Base-by-base conservation (phyloP, 2,113 vertebrate species). In the Naja naja region DNA sequence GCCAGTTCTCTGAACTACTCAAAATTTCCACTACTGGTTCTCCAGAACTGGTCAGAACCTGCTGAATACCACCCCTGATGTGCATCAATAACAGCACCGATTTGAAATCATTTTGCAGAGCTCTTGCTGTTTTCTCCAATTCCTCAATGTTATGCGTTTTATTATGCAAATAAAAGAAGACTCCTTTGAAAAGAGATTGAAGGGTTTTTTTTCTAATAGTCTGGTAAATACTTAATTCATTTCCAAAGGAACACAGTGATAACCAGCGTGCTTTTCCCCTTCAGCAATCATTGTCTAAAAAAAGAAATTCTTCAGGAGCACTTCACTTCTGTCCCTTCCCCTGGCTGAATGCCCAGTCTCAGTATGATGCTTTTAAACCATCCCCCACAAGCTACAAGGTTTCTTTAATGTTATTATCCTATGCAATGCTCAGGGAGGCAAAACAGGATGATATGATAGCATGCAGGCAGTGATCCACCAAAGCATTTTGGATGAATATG, bases 281-380 rank as follows among this genome's bases (percentile, higher is more conserved):
- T 96, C 91, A 95, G 87, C 93, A 95, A 97, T 95, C 94, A 93
- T 92, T 94, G 88, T 94, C 96, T 96, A 96, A 96, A 96, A 97
- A 96, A 95, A 96, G 96, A 95, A 97, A 97, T 96, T 64, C 94
- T 97, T 96, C 92, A 96, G 93, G 95, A 94, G 92, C 52, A 96
- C 94, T 97, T 96, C 96, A 95, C 94, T 96, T 96, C 95, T 97
- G 95, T 97, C 96, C 91, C 92, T 94, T 94, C 93, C 93, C 54
- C 94, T 97, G 92, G 96, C 96, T 96, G 95, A 54, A 91, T 34
- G 96, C 97, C 97, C 96, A 94, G 96, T 92, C 95, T 93, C 95
- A 96, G 95, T 96, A 11, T 92, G 96, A 97, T 94, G 96, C 96
- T 96, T 97, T 96, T 94, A 97, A 96, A 92, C 94, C 91, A 91